Percentiles rank a stretch among this genome's conserved stretches.
Conservation (phyloP, 2,113 vertebrate genomes). For the Mormyrus iriodes region DNA sequence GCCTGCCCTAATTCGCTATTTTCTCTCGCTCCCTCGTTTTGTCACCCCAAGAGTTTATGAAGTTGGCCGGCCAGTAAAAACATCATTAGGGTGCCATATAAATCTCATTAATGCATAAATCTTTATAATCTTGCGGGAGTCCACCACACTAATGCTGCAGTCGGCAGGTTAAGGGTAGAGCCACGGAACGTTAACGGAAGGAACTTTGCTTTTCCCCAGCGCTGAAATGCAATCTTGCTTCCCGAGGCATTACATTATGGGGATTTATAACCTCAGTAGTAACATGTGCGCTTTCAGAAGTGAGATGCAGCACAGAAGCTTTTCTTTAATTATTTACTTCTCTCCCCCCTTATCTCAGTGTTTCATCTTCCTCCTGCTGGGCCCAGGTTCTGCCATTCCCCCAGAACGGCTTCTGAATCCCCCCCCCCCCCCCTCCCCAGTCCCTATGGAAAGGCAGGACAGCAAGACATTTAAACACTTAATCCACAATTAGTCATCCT, state of each 20-base stretch:
- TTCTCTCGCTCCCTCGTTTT: neutral
- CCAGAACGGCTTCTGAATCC: constrained; percentile 16
- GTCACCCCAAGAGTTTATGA: neutral
- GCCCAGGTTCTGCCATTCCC: neutral
- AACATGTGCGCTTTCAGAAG: neutral
- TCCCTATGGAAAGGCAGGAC: constrained; percentile 31
- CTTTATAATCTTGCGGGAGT: too few species aligned
- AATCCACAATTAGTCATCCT: constrained; percentile 49
- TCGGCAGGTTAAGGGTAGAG: neutral
- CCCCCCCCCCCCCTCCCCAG: constrained; percentile 6
- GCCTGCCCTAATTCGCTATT: neutral
- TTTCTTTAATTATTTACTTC: neutral
- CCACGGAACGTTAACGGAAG: neutral
- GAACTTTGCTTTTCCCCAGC: neutral
- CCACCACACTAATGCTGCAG: neutral
- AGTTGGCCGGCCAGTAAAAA: neutral
- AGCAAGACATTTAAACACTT: constrained; percentile 40
- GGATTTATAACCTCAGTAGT: neutral
- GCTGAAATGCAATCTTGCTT: neutral
- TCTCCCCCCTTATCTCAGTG: constrained; percentile 12
- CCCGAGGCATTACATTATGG: neutral
- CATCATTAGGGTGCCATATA: neutral
- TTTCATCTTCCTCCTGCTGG: constrained; percentile 26
- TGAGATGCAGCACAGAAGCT: neutral
- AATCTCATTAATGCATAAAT: neutral